Evolutionary conservation across 2,888 invertebrate genomes (phyloP).

Genomic region (Agonum fuliginosum): DNA sequence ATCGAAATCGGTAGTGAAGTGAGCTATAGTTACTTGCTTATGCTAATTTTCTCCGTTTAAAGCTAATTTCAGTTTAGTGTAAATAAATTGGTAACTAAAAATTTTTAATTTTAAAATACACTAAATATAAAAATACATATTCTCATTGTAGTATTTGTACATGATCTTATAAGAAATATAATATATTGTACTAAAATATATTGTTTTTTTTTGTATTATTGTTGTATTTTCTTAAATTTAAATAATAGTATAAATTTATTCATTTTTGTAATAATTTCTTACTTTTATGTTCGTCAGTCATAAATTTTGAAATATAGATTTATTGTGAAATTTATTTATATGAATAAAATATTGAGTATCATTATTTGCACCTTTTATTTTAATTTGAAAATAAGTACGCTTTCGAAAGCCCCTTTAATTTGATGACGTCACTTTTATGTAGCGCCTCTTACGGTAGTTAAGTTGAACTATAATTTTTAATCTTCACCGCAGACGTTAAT

Average conservation of each 20-base stretch:
- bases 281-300: no score
- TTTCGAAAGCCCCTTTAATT: conserved; percentile 51
- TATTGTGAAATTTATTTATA: no score
- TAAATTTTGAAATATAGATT: no score
- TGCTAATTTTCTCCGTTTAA: neutral
- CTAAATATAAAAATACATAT: neutral
- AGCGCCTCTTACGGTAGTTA: conserved; percentile 64
- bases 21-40: conserved; percentile 10
- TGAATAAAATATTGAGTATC: no score
- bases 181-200: conserved; percentile 12
- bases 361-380: no score
- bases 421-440: conserved; percentile 55
- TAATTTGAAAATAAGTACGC: no score
- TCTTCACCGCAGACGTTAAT: conserved; percentile 63
- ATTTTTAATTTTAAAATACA: neutral
- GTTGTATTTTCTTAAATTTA: no score
- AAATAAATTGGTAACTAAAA: neutral
- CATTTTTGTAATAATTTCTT: no score
- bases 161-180: neutral
- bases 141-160: neutral
- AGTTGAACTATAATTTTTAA: conserved; percentile 67
- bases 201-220: no score
- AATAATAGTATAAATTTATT: no score
- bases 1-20: conserved; percentile 11
- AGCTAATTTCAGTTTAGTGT: neutral